phyloP scores from a whole-genome alignment of 1,140 invertebrate species.

The Hermatobates lingyangjiaoensis region DNA sequence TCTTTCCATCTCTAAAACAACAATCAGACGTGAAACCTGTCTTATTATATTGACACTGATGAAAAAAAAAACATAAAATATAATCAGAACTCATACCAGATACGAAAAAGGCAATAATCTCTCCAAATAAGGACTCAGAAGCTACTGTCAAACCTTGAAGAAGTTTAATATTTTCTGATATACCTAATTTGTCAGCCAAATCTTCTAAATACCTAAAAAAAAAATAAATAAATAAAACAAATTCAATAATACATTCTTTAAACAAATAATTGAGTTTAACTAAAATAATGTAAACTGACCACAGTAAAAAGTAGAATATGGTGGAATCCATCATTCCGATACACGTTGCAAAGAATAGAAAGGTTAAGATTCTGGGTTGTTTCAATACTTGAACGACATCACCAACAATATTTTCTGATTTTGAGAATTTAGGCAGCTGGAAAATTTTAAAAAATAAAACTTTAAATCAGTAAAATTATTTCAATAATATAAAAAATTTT shows the following conservation, averaged over 20 bases:
- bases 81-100: slow-evolving; percentile 30
- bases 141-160: slow-evolving; percentile 55
- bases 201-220: slow-evolving; percentile 46
- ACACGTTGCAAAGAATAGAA: slow-evolving; percentile 45
- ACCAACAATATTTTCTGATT: slow-evolving; percentile 39
- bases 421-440: slow-evolving; percentile 41
- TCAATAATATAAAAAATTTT: neutral
- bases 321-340: slow-evolving; percentile 56
- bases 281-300: slow-evolving; percentile 28
- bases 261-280: neutral
- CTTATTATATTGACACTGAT: neutral
- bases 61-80: slow-evolving; percentile 18
- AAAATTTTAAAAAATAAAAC: slow-evolving; percentile 3
- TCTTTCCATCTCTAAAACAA: neutral
- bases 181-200: slow-evolving; percentile 35
- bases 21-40: neutral
- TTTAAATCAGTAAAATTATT: neutral
- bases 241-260: neutral
- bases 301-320: slow-evolving; percentile 59
- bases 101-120: slow-evolving; percentile 51
- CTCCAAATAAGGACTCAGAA: slow-evolving; percentile 49
- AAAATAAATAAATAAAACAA: slow-evolving; percentile 1
- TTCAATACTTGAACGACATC: slow-evolving; percentile 36
- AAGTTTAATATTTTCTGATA: slow-evolving; percentile 44
- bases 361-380: slow-evolving; percentile 38